A percentile compares a stretch with the other conserved stretches of the same genome.
These are phyloP conservation scores for Gymnothorax javanicus DNA, from an alignment of 2,797 vertebrate species.

Conservation along the genomic window DNA sequence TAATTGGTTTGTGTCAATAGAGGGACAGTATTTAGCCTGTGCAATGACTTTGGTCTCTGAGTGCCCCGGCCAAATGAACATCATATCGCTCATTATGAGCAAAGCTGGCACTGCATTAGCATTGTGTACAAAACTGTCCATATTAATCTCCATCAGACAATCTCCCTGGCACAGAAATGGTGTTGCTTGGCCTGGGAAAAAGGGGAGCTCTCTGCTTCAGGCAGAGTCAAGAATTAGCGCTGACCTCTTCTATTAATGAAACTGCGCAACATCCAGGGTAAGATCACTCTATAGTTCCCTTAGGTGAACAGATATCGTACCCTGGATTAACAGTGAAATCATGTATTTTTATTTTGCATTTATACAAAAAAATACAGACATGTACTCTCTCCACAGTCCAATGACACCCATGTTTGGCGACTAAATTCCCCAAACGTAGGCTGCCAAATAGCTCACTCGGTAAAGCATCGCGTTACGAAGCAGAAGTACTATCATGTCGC, in stretches of 20 bases:
- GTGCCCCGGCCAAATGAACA: conserved; percentile 53
- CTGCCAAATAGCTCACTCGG: too few relatives aligned
- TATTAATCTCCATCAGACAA: conserved; percentile 3
- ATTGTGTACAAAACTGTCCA: not conserved
- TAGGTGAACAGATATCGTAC: not conserved
- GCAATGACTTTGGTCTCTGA: conserved; percentile 56
- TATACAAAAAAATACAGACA: not conserved
- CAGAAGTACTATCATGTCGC: too few relatives aligned
- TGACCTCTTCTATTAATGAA: not conserved
- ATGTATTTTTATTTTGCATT: not conserved
- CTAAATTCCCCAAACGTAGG: too few relatives aligned
- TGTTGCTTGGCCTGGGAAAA: not conserved
- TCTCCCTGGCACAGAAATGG: not conserved
- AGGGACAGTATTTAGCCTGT: conserved; percentile 57
- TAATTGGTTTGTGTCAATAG: conserved; percentile 54
- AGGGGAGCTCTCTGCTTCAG: not conserved
- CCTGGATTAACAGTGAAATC: conserved; percentile 2
- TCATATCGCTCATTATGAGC: conserved; percentile 41
- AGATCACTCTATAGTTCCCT: not conserved
- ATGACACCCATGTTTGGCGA: too few relatives aligned
- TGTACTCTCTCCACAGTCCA: too few relatives aligned
- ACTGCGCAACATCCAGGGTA: not conserved
- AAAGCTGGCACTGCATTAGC: not conserved
- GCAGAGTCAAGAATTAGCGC: not conserved
- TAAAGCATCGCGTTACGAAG: too few relatives aligned